These are phyloP conservation scores for Amniataba percoides DNA, from an alignment of 2,797 vertebrate genomes.

Conservation along the genomic window DNA sequence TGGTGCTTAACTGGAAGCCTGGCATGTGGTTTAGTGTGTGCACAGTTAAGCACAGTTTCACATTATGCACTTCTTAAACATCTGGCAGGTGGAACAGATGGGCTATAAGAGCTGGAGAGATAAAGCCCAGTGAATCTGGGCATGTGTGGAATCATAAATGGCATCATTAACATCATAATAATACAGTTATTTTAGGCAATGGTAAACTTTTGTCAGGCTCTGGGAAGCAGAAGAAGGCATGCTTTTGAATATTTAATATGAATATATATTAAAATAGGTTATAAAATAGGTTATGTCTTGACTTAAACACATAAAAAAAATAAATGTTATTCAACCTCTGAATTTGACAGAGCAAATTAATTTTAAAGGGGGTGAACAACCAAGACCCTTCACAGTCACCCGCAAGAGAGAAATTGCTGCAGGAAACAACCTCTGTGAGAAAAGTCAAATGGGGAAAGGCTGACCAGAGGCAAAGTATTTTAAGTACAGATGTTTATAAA, in stretches of 20 bases:
- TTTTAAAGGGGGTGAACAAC: neutral
- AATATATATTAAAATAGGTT: too few relatives aligned
- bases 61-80: conserved; percentile 45
- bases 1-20: conserved; percentile 34
- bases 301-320: neutral
- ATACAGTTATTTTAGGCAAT: conserved; percentile 28
- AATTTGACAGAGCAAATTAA: conserved; percentile 3
- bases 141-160: conserved; percentile 39
- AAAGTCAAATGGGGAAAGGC: neutral
- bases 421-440: conserved; percentile 1
- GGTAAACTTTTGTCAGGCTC: neutral
- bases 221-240: neutral
- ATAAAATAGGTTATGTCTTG: too few relatives aligned
- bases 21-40: conserved; percentile 36
- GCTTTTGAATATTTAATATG: neutral
- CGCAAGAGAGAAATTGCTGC: neutral
- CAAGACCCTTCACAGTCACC: neutral
- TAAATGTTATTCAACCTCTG: neutral
- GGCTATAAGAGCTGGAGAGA: conserved; percentile 28
- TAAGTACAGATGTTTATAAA: neutral
- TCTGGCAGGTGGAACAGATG: conserved; percentile 49
- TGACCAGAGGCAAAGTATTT: neutral
- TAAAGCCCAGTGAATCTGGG: conserved; percentile 35
- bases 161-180: conserved; percentile 39
- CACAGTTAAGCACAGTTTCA: conserved; percentile 55